These are phyloP conservation scores for Zelostemma sp. DNA, from an alignment of 1,140 invertebrate species.

Conservation along the genomic window DNA sequence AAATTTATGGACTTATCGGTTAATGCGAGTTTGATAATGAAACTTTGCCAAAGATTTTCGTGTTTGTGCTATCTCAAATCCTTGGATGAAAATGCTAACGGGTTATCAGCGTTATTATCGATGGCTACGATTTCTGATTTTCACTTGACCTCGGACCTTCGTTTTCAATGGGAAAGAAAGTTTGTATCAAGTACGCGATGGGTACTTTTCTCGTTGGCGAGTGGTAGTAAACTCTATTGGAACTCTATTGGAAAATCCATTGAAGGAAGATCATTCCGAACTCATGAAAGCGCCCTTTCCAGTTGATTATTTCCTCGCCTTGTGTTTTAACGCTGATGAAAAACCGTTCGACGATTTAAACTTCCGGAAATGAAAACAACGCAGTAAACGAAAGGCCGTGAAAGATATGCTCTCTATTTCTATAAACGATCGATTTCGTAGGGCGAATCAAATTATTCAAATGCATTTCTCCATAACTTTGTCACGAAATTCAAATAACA, in stretches of 20 bases:
- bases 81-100: too few species aligned
- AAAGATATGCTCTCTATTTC: too few species aligned
- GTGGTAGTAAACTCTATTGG: too few species aligned
- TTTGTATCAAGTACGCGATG: slow-evolving; percentile 36
- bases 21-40: slow-evolving; percentile 20
- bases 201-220: slow-evolving; percentile 23
- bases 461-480: too few species aligned
- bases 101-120: slow-evolving; percentile 29
- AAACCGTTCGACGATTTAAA: too few species aligned
- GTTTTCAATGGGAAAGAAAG: slow-evolving; percentile 26
- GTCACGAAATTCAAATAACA: slow-evolving; percentile 22
- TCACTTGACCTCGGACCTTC: slow-evolving; percentile 27
- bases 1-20: slow-evolving; percentile 24
- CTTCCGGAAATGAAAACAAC: too few species aligned
- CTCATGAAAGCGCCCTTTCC: slow-evolving; percentile 20
- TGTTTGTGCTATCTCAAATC: too few species aligned
- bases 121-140: slow-evolving; percentile 27
- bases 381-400: too few species aligned
- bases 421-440: too few species aligned
- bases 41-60: slow-evolving; percentile 20
- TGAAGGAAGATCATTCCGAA: slow-evolving; percentile 28
- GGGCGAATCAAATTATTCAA: too few species aligned
- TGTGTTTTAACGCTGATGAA: neutral
- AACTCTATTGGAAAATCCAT: slow-evolving; percentile 29
- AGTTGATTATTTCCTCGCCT: slow-evolving; percentile 14